Percentiles rank a stretch among this genome's conserved stretches.
phyloP scores from a whole-genome alignment of 2,888 invertebrate species.

The Sinopyrophorus schimmeli region DNA sequence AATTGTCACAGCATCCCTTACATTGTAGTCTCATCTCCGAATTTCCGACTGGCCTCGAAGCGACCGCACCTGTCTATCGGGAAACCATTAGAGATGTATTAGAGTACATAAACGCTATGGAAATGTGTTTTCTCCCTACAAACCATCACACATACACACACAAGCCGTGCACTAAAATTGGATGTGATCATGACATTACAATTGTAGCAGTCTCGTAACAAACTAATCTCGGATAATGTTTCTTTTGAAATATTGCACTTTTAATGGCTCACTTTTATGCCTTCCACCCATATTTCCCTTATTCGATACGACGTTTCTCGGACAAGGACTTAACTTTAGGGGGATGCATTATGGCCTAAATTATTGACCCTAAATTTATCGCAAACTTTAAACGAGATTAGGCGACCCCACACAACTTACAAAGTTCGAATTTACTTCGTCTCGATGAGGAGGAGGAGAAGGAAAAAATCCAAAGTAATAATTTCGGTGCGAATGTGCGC shows the following conservation, averaged over 20 bases:
- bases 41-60: constrained; percentile 24
- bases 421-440: background rate
- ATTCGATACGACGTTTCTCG: background rate
- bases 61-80: constrained; percentile 41
- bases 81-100: constrained; percentile 44
- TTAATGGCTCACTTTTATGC: constrained; percentile 11
- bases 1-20: constrained; percentile 19
- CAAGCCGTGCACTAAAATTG: constrained; percentile 28
- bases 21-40: constrained; percentile 27
- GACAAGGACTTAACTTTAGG: no score
- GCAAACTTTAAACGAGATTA: constrained; percentile 13
- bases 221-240: constrained; percentile 13
- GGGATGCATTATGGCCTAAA: background rate
- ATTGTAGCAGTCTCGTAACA: constrained; percentile 9
- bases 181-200: constrained; percentile 18
- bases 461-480: constrained; percentile 9
- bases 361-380: constrained; percentile 3
- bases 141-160: constrained; percentile 21
- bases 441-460: background rate
- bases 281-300: background rate
- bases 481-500: no score
- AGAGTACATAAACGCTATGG: constrained; percentile 39
- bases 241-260: constrained; percentile 24
- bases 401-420: no score
- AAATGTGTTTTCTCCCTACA: constrained; percentile 27